Evolutionary conservation across 2,113 vertebrate species (phyloP), one percentile per base, ranked within the genome.

Genomic region (Genyomyrus donnyi): DNA sequence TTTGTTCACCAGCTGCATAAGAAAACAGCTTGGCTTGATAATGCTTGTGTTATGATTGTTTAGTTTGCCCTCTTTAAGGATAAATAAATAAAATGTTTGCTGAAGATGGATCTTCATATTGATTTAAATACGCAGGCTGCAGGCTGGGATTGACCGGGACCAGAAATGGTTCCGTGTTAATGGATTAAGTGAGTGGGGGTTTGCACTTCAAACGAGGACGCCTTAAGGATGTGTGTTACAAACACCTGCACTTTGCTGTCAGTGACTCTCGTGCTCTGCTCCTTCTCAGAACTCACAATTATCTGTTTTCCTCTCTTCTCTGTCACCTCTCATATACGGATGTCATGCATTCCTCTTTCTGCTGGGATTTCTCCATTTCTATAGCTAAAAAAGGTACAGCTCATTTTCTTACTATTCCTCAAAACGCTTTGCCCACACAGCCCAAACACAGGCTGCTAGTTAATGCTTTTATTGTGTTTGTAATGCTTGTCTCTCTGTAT

Each of bases 381-480:
- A 91, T 97, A 99, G 98, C 97, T 97, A 98, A 98, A 97, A 98
- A 99, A 99, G 98, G 98, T 99, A 99, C 96, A 96, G 93, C 90
- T n/a, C 85, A 92, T 62, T 94, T 92, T 93, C 88, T 95, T 93
- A 92, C 66, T 90, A 90, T 94, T 80, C 93, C 93, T 94, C 91
- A 74, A 93, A 93, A 93, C 90, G 88, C 91, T 91, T 7, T 92
- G 92, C 89, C 90, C 91, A 89, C 92, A 94, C 92, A 91, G 93
- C 95, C 93, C 89, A 31, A 85, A 89, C 52, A 62, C 94, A 92
- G 94, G 92, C 93, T 91, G 88, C 85, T 91, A 90, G 89, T 91
- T 50, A 48, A 85, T 88, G 85, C 90, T 91, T 90, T 89, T 77
- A 84, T 88, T 74, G 49, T 91, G 89, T 88, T 74, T 80, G 39